phyloP scores from a whole-genome alignment of 2,797 vertebrate genomes.

The Falco columbarius region DNA sequence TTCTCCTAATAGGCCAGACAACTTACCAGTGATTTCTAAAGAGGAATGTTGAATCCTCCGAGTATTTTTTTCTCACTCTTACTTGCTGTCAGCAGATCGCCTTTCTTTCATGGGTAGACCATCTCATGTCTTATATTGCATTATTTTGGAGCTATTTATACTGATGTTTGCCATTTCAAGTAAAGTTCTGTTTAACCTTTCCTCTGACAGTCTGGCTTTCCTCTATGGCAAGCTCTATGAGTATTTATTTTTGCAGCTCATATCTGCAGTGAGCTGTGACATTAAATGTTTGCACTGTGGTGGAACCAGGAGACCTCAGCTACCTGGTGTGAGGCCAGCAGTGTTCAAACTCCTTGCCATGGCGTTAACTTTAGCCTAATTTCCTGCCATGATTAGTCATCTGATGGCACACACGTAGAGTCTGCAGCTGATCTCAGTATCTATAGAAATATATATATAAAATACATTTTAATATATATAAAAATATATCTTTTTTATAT shows the following conservation, averaged over 20 bases:
- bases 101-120: background rate
- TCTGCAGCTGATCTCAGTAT: background rate
- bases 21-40: background rate
- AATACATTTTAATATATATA: no score
- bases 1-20: background rate
- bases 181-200: background rate
- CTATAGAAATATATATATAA: no score
- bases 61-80: background rate
- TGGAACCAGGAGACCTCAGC: background rate
- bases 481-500: no score
- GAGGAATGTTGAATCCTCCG: background rate
- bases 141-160: background rate
- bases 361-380: background rate
- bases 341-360: background rate
- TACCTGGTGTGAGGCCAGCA: background rate
- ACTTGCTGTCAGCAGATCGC: background rate
- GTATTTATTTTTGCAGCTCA: background rate
- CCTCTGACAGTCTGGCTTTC: background rate
- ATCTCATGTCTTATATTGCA: background rate
- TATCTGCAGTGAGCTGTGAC: background rate
- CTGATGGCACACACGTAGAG: fast-evolving
- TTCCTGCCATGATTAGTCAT: background rate
- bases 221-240: background rate
- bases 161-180: background rate
- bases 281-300: background rate